Conservation (phyloP, 2,113 vertebrate genomes). For the mouse (Mus musculus) region DNA sequence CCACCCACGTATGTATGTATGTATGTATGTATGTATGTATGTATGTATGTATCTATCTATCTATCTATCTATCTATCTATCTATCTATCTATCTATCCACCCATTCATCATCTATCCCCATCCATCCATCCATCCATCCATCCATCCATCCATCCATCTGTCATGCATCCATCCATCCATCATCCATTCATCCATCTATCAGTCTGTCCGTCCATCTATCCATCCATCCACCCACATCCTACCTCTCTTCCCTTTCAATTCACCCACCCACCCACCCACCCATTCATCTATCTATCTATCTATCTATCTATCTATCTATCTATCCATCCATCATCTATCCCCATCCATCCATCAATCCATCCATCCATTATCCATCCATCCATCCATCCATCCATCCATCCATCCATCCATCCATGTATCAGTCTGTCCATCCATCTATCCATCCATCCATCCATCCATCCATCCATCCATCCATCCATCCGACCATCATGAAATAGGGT, state of each 20-base stretch:
- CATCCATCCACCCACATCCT: neutral
- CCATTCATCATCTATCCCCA: neutral
- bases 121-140: neutral
- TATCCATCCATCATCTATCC: neutral
- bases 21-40: too few relatives aligned
- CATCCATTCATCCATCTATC: too few relatives aligned
- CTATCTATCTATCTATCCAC: too few relatives aligned
- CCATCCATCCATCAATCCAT: neutral
- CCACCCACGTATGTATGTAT: too few relatives aligned
- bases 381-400: neutral
- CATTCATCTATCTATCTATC: neutral
- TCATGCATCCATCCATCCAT: too few relatives aligned
- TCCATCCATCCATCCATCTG: too few relatives aligned
- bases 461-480: neutral
- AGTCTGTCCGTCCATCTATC: too few relatives aligned
- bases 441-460: neutral
- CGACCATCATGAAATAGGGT: neutral
- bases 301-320: neutral
- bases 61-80: too few relatives aligned
- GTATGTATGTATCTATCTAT: too few relatives aligned
- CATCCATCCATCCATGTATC: neutral
- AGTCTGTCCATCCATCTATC: neutral
- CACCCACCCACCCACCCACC: neutral
- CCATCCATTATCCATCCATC: neutral
- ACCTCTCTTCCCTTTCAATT: too few relatives aligned